Base-by-base conservation (phyloP, 2,113 vertebrate species). In the Semicossyphus pulcher region DNA sequence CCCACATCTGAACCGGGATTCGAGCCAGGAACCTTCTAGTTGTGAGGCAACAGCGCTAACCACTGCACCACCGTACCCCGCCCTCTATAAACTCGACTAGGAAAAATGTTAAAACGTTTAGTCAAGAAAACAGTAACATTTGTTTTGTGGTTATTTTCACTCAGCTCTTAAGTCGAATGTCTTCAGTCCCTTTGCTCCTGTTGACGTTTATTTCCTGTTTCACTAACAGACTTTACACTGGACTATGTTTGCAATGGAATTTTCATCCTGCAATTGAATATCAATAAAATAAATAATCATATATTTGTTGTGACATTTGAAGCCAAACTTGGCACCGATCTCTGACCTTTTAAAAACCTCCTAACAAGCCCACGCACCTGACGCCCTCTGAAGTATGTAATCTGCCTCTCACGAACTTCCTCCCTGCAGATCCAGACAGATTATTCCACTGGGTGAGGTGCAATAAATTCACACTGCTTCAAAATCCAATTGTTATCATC, bases 361-460 rank as follows among this genome's bases (percentile, higher is more conserved):
- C 0, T 8, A 59, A 72, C 76, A 73, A 76, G 58, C 26, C 47
- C 12, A 7, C 41, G 36, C 59, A 70, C 36, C 83, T 64, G 62
- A 48, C 20, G 42, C n/a, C 48, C 53, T 23, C 34, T 71, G 32
- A 83, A 88, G 52, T 74, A 76, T 78, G 72, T 52, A 28, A 44
- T 23, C 23, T 15, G 12, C 18, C 48, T 61, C 25, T 73, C 72
- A 74, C 48, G 1, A 76, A 59, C 75, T 64, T 20, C 72, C 31
- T 63, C 52, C 37, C 16, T 29, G 36, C 41, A 31, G 51, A 76
- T 70, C 51, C 57, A 64, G 68, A 45, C 70, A 61, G 69, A 81
- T 71, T 51, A 57, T 29, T 84, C 61, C 56, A 20, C 41, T 54
- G 72, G 62, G 68, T 48, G 66, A 65, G 69, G 74, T 72, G 54